Base-by-base conservation (phyloP, 2,888 invertebrate species). In the Halictus ligatus region DNA sequence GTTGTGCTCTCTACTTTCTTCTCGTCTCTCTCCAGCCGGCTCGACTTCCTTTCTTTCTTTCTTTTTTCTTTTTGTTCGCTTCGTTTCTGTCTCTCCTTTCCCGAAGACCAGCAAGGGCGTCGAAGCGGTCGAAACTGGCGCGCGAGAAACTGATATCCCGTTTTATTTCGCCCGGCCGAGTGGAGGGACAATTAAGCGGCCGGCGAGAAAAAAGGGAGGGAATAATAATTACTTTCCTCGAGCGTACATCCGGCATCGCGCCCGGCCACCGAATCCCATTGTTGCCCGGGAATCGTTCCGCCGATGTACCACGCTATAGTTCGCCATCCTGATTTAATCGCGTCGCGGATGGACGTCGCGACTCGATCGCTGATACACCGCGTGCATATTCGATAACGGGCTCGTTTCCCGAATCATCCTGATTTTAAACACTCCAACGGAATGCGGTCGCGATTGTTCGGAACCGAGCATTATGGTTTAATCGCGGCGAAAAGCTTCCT, bases 71-170 rank as follows among this genome's bases (percentile, higher is more conserved):
- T 64, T 64, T n/a, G n/a, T n/a, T n/a, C n/a, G 2, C 29, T 64
- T 64, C 64, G 25, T 64, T 29, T 64, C 64, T n/a, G 64, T 64
- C 64, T 75, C 73, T 15, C 43, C 10, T 64, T 64, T 25, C n/a
- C 43, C 64, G 64, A 64, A 64, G 35, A 54, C 21, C 10, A 21
- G 21, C 21, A 35, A 35, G 50, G 50, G 72, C n/a, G 48, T 13
- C 46, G 40, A 29, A 64, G 25, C 77, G 77, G 40, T 69, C 73
- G 83, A 78, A 75, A 73, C 71, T 78, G 54, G 77, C 80, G 76
- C 77, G 43, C 75, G 64, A 74, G 78, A 77, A 88, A 85, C 73
- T 75, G 86, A 84, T 90, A 85, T 75, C 81, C 79, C 71, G 58
- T 87, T 89, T 89, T 80, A 86, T 82, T 71, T 78, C 72, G 40